Conservation (phyloP, 2,888 invertebrate genomes). For the Tipula unca region DNA sequence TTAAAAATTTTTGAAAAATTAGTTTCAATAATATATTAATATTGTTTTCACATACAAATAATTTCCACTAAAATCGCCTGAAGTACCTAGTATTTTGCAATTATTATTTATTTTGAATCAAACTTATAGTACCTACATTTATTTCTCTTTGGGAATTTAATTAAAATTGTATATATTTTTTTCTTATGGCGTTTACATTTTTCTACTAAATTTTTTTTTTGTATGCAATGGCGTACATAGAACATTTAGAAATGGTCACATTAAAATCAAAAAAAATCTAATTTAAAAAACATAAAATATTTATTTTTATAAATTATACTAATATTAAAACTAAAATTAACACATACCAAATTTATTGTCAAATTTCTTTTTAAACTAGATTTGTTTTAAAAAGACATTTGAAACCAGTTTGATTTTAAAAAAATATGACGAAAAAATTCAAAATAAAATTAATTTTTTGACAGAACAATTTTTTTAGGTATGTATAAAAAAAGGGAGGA, state of each 20-base stretch:
- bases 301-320: neutral
- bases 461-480: neutral
- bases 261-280: neutral
- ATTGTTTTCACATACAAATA: neutral
- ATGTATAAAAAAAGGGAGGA: neutral
- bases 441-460: neutral
- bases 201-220: neutral
- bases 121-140: neutral
- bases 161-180: neutral
- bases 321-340: neutral
- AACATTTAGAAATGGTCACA: neutral
- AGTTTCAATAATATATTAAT: neutral
- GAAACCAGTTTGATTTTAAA: neutral
- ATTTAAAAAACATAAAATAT: neutral
- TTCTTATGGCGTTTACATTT: neutral
- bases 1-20: neutral
- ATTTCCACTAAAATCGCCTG: neutral
- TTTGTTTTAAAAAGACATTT: neutral
- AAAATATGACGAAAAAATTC: neutral
- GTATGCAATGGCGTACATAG: neutral
- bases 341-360: neutral
- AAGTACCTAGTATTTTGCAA: neutral
- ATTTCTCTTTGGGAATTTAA: neutral
- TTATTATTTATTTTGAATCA: neutral
- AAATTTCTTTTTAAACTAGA: neutral